Conservation (phyloP, 2,888 invertebrate genomes). For the Lasioglossum oenotherae region DNA sequence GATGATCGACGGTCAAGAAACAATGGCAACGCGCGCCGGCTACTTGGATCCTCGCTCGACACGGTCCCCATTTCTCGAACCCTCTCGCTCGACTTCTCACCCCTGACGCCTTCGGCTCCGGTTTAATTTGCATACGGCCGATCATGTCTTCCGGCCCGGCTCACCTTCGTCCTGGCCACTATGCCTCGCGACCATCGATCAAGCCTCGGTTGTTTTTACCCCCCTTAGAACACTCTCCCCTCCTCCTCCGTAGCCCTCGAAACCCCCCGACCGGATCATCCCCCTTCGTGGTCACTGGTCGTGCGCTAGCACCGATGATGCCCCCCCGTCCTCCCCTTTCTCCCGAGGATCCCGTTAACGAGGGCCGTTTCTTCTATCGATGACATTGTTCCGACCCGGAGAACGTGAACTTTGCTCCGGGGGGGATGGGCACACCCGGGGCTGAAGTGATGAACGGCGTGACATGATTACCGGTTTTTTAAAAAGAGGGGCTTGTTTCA, state of each 20-base stretch:
- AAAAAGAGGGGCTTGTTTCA: slow-evolving; percentile 17
- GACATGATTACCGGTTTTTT: slow-evolving; percentile 14
- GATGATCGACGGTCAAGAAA: slow-evolving; percentile 72
- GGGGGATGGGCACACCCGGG: not conserved
- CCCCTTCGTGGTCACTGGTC: slow-evolving; percentile 62
- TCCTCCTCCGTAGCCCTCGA: not conserved
- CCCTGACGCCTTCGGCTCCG: slow-evolving; percentile 51
- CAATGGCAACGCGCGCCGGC: slow-evolving; percentile 71
- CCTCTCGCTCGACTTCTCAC: slow-evolving; percentile 57
- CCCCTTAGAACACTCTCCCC: slow-evolving; percentile 19
- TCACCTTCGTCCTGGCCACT: slow-evolving; percentile 69
- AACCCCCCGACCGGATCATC: slow-evolving; percentile 16
- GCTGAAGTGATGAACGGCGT: slow-evolving; percentile 1
- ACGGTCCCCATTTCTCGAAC: slow-evolving; percentile 56
- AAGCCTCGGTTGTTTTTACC: slow-evolving; percentile 74
- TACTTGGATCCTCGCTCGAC: slow-evolving; percentile 66
- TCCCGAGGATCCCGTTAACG: slow-evolving; percentile 70
- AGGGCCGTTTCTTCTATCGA: slow-evolving; percentile 68
- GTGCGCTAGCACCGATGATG: slow-evolving; percentile 53
- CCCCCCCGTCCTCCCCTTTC: slow-evolving; percentile 34
- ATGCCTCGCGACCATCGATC: slow-evolving; percentile 72
- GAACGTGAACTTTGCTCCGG: slow-evolving; percentile 45
- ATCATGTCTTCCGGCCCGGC: slow-evolving; percentile 75
- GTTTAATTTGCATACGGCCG: slow-evolving; percentile 74
- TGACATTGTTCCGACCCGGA: slow-evolving; percentile 63